Conservation (phyloP, 2,113 vertebrate genomes). For the Lepisosteus oculatus region DNA sequence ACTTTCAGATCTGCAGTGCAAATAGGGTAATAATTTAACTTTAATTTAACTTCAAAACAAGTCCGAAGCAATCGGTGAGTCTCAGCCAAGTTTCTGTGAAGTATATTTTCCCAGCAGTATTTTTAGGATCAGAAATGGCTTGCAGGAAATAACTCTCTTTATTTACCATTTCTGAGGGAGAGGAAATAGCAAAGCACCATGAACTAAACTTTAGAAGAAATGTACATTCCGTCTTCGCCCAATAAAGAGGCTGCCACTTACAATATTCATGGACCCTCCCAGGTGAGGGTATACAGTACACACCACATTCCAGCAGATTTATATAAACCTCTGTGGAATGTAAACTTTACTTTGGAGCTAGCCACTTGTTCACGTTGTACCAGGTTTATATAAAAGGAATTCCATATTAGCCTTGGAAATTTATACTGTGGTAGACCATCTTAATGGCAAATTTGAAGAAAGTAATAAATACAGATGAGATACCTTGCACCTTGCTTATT, state of each 20-base stretch:
- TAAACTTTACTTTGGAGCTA: slow-evolving; percentile 58
- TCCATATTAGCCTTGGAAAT: slow-evolving; percentile 47
- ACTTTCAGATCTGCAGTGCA: too few relatives aligned
- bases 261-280: slow-evolving; percentile 18
- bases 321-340: slow-evolving; percentile 30
- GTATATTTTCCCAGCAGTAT: slow-evolving; percentile 30
- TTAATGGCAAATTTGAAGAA: slow-evolving; percentile 43
- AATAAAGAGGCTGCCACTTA: slow-evolving; percentile 19
- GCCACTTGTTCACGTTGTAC: slow-evolving; percentile 27
- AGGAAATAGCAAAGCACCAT: slow-evolving; percentile 36
- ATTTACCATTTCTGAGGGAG: slow-evolving; percentile 35
- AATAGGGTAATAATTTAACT: too few relatives aligned
- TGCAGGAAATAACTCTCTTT: slow-evolving; percentile 34
- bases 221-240: slow-evolving; percentile 32
- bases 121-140: slow-evolving; percentile 30
- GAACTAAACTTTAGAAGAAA: slow-evolving; percentile 29
- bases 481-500: slow-evolving; percentile 11
- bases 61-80: background rate
- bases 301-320: slow-evolving; percentile 26
- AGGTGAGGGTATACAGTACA: slow-evolving; percentile 15
- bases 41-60: background rate
- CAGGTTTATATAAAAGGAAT: slow-evolving; percentile 40
- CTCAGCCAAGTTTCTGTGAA: slow-evolving; percentile 17
- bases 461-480: slow-evolving; percentile 61
- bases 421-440: slow-evolving; percentile 35